A percentile compares a stretch with the other conserved stretches of the same genome.
Conservation (phyloP, 2,888 invertebrate genomes). For the Cylindroiulus punctatus region DNA sequence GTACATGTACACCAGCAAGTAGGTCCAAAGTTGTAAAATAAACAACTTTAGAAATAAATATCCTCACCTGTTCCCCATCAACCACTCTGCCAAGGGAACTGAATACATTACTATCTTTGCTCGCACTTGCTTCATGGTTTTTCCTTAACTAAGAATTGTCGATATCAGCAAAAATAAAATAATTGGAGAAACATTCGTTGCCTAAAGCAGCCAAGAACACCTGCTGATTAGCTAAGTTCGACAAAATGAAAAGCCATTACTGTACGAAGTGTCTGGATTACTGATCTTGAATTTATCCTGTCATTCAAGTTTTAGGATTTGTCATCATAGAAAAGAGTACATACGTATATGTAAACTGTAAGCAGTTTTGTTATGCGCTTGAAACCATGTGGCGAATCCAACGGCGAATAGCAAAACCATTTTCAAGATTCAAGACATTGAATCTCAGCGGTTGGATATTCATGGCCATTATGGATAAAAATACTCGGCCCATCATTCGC, state of each 20-base stretch:
- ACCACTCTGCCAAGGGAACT: too few relatives aligned
- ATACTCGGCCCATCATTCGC: not conserved
- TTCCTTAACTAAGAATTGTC: not conserved
- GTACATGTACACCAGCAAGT: too few relatives aligned
- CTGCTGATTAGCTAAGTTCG: not conserved
- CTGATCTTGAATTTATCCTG: not conserved
- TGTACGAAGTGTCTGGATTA: not conserved
- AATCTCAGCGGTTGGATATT: slow-evolving; percentile 14
- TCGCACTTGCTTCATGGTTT: not conserved
- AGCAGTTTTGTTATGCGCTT: not conserved
- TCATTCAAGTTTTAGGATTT: too few relatives aligned
- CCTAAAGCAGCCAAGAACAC: not conserved
- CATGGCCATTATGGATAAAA: not conserved
- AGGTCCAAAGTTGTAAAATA: too few relatives aligned
- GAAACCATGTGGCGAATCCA: not conserved
- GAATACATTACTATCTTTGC: too few relatives aligned
- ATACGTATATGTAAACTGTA: not conserved
- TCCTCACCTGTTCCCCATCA: too few relatives aligned
- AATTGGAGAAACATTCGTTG: not conserved
- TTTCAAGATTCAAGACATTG: not conserved
- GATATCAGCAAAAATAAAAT: not conserved
- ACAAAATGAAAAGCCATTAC: not conserved
- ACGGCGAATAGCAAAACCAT: not conserved
- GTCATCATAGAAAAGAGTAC: too few relatives aligned
- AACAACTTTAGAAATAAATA: too few relatives aligned